A percentile compares a stretch with the other conserved stretches of the same genome.
phyloP scores from a whole-genome alignment of 2,797 vertebrate species.

The Pseudomugil gertrudae region DNA sequence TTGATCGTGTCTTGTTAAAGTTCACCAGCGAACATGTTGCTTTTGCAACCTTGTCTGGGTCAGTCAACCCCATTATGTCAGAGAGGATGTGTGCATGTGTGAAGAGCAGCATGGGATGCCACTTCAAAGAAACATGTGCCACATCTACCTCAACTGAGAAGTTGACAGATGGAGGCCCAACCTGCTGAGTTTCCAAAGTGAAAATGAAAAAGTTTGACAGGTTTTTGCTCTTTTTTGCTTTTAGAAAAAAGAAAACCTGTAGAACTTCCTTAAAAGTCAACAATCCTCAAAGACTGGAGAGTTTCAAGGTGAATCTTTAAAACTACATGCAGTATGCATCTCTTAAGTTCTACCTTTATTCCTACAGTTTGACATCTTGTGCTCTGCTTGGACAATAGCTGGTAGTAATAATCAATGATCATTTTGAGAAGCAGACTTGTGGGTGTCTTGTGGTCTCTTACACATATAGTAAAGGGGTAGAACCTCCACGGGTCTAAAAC shows the following conservation, averaged over 20 bases:
- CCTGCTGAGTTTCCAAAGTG: constrained; percentile 12
- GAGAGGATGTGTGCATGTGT: constrained; percentile 16
- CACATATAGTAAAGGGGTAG: neutral
- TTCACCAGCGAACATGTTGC: neutral
- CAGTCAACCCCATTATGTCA: neutral
- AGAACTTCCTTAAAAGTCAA: neutral
- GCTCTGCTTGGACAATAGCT: neutral
- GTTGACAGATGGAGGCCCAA: neutral
- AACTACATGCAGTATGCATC: neutral
- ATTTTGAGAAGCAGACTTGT: neutral
- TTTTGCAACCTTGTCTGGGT: constrained; percentile 10
- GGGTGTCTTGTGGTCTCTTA: constrained; percentile 15
- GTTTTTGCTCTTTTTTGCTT: constrained; percentile 2
- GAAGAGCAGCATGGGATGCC: constrained; percentile 25
- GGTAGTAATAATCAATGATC: too few species aligned
- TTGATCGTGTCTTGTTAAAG: constrained; percentile 14
- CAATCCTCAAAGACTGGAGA: neutral
- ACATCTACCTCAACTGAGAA: constrained; percentile 38
- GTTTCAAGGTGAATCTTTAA: constrained; percentile 2
- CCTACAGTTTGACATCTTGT: neutral
- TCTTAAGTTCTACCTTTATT: neutral
- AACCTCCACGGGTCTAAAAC: constrained; percentile 4
- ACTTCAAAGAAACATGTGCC: constrained; percentile 54
- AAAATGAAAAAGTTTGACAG: neutral
- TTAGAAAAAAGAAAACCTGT: neutral